Conservation (phyloP, 2,113 vertebrate genomes). For the Podarcis raffonei region DNA sequence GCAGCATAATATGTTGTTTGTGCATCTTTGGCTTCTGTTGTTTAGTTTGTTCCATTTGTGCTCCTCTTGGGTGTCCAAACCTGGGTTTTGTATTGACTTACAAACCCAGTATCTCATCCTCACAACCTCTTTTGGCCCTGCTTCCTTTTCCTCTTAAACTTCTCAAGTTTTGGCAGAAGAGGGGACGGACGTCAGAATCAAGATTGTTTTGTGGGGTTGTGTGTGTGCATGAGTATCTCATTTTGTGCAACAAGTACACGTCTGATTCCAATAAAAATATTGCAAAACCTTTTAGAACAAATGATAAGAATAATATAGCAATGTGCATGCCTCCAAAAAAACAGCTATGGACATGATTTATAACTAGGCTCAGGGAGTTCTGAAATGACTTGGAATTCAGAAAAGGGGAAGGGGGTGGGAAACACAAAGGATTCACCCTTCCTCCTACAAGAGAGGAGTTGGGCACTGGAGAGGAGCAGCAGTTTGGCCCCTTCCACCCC, state of each 20-base stretch:
- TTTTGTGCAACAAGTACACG: background rate
- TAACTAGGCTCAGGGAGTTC: background rate
- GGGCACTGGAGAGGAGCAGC: background rate
- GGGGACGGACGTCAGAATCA: background rate
- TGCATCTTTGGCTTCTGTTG: background rate
- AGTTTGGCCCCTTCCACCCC: background rate
- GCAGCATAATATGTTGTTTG: background rate
- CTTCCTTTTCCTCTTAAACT: too few species aligned
- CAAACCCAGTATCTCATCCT: background rate
- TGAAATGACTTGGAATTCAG: background rate
- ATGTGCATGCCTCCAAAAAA: background rate
- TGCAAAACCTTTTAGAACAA: background rate
- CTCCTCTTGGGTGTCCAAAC: background rate
- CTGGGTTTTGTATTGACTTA: background rate
- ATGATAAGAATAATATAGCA: background rate
- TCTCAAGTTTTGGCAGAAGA: background rate
- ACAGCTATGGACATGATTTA: background rate
- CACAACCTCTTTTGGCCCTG: too few species aligned
- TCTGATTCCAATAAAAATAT: conserved; percentile 11
- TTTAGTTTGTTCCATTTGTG: too few species aligned
- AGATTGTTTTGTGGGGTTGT: background rate
- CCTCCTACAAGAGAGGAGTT: background rate
- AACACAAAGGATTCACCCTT: background rate
- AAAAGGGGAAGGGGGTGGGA: background rate
- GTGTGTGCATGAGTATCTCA: background rate